Evolutionary conservation across 1,140 invertebrate species (phyloP), one percentile per base, ranked within the genome.

Genomic region (Drosophila ironensis): DNA sequence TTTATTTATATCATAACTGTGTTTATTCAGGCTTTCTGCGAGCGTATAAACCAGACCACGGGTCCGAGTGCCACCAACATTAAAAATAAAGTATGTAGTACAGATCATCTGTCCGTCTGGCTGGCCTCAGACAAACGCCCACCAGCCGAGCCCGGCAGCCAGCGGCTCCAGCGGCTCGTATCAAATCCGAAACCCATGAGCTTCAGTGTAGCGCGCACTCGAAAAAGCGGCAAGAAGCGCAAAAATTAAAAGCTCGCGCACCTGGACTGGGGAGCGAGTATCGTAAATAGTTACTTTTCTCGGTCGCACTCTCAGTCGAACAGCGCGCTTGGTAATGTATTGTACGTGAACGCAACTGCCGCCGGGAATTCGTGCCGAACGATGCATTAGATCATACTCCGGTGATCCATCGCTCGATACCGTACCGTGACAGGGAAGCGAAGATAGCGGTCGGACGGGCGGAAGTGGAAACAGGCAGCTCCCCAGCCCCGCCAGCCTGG

Each of bases 321-420:
- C 33, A 60, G 35, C 52, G 66, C 46, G 64, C 44, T 67, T 63
- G 80, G 52, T 59, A 64, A 75, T 75, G n/a, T n/a, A n/a, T n/a
- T n/a, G n/a, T n/a, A n/a, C n/a, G n/a, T n/a, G 80, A 86, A 86
- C 81, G 74, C 75, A 70, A 67, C 72, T 3, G 14, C 12, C 22
- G 25, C 20, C 35, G 45, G 51, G 61, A 71, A 71, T 33, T 33
- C 53, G 67, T 45, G 48, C 51, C 60, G 60, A 81, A 75, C 27
- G 59, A 42, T 64, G 68, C 70, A 86, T 86, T 86, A 87, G 80
- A 75, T 86, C 80, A 86, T 61, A 78, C 69, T 19, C 20, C 27
- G 35, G 42, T 45, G 33, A 57, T n/a, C n/a, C n/a, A n/a, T n/a
- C n/a, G n/a, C n/a, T n/a, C n/a, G n/a, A n/a, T n/a, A n/a, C n/a